Evolutionary conservation across 92 coral and sea anemone genomes (phyloP).

Genomic region (Epizoanthus illoricatus): DNA sequence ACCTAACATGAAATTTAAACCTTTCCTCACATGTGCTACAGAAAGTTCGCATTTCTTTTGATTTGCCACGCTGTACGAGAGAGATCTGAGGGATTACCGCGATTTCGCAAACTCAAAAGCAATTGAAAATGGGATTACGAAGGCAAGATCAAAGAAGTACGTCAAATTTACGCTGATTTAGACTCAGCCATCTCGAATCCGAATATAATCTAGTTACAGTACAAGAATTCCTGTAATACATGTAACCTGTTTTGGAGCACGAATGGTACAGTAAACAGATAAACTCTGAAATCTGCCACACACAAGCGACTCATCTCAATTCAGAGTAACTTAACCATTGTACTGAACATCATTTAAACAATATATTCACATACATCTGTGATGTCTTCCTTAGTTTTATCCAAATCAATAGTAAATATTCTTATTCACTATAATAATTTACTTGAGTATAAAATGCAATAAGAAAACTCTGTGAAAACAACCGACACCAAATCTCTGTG

Average conservation of each 20-base stretch:
- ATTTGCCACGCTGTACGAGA: background rate
- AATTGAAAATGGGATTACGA: conserved; percentile 1
- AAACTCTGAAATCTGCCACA: too few species aligned
- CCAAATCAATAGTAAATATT: background rate
- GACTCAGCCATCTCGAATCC: background rate
- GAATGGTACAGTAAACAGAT: background rate
- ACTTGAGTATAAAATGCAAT: background rate
- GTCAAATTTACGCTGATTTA: background rate
- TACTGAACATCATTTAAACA: background rate
- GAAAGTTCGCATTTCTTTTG: background rate
- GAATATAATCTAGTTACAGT: background rate
- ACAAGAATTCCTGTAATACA: background rate
- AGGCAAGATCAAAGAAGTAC: background rate
- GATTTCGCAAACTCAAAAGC: background rate
- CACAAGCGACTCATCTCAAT: background rate
- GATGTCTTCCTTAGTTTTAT: background rate
- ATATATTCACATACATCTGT: background rate
- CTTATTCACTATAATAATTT: background rate
- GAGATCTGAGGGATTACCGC: background rate
- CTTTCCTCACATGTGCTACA: too few species aligned
- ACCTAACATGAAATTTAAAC: too few species aligned
- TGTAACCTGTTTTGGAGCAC: background rate
- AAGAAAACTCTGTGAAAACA: background rate
- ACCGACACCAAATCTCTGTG: too few species aligned
- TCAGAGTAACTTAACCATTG: background rate